phyloP scores from a whole-genome alignment of 2,888 invertebrate genomes.

The Nysson spinosus region DNA sequence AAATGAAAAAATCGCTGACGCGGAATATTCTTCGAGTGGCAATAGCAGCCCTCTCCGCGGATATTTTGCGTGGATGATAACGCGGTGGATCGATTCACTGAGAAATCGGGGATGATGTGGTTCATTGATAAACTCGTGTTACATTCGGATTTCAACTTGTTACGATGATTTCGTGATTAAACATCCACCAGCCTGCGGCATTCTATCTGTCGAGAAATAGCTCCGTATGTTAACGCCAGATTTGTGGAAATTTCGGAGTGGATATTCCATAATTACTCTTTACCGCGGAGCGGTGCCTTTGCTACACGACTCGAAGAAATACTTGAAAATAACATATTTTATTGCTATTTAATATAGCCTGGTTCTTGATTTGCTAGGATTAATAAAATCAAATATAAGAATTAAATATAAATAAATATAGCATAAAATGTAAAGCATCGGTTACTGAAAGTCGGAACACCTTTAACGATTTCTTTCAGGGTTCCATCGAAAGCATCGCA shows the following conservation, averaged over 20 bases:
- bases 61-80: too few relatives aligned
- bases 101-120: slow-evolving; percentile 36
- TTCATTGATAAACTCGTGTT: slow-evolving; percentile 54
- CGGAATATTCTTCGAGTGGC: too few relatives aligned
- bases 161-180: slow-evolving; percentile 55
- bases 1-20: too few relatives aligned
- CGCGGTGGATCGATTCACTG: slow-evolving; percentile 31
- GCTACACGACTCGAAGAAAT: too few relatives aligned
- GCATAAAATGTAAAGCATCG: neutral
- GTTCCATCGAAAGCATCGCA: slow-evolving; percentile 27
- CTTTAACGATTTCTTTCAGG: slow-evolving; percentile 4
- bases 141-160: slow-evolving; percentile 59
- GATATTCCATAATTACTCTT: slow-evolving; percentile 52
- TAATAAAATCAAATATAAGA: too few relatives aligned
- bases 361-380: too few relatives aligned
- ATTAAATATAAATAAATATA: neutral
- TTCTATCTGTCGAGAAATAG: slow-evolving; percentile 22
- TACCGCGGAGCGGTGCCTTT: too few relatives aligned
- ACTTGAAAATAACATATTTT: too few relatives aligned
- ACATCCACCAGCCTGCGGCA: slow-evolving; percentile 41
- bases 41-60: too few relatives aligned
- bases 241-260: slow-evolving; percentile 42
- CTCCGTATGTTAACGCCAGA: slow-evolving; percentile 44
- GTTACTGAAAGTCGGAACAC: neutral
- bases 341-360: too few relatives aligned